A percentile compares a stretch with the other conserved stretches of the same genome.
These are phyloP conservation scores for Pecten maximus DNA, from an alignment of 2,888 invertebrate genomes.

Conservation along the genomic window DNA sequence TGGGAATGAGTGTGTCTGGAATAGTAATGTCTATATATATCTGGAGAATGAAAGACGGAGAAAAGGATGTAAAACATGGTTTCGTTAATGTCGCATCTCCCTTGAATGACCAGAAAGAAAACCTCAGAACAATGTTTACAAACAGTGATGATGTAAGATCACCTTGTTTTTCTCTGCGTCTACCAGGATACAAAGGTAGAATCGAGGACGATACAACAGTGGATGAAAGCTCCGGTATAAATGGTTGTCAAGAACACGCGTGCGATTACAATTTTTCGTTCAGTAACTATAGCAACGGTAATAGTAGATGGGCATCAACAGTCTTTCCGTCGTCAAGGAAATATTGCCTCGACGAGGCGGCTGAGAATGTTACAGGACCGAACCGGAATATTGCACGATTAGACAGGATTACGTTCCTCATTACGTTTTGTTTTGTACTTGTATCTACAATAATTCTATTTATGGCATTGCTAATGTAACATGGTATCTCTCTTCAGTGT, in stretches of 20 bases:
- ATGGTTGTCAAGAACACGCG: neutral
- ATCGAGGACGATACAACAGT: neutral
- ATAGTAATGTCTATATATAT: neutral
- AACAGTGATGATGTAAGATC: neutral
- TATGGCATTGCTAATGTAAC: neutral
- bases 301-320: neutral
- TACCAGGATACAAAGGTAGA: neutral
- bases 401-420: neutral
- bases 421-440: neutral
- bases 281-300: neutral
- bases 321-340: neutral
- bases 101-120: neutral
- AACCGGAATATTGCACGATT: neutral
- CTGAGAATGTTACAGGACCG: neutral
- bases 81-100: neutral
- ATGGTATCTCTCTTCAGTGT: too few relatives aligned
- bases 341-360: neutral
- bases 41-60: neutral
- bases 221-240: neutral
- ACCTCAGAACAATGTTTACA: neutral
- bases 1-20: conserved; percentile 15
- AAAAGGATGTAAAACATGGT: neutral
- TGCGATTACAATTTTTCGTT: neutral
- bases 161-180: neutral
- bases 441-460: neutral